Evolutionary conservation across 2,888 invertebrate genomes (phyloP), one percentile per base, ranked within the genome.

Genomic region (Mongoloraphidia duomilia): DNA sequence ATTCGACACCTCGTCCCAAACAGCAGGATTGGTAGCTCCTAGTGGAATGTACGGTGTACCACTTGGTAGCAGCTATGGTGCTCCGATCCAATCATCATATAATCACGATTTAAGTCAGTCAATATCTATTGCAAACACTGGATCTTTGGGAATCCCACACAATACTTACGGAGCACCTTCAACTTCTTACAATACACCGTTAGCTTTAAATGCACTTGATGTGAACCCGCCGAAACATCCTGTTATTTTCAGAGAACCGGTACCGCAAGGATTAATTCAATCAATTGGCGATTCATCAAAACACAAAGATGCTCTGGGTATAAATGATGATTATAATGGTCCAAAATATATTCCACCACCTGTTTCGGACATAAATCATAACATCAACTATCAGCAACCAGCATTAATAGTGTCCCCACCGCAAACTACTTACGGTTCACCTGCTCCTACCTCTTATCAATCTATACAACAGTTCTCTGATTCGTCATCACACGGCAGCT

Each of bases 181-280:
- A 54, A 59, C 47, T 64, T 62, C 26, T 64, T 62, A 9, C 26
- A 26, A 60, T 60, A 47, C 63, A 52, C 47, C 61, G 59, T 47
- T 62, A 61, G 10, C 33, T 51, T 55, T 60, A 33, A 61, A 63
- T 54, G 55, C 58, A 53, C 61, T 70, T 0, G 71, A 73, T 2
- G 67, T 70, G 2, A 66, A 62, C 44, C 62, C 63, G 1, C 77
- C 79, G 1, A 72, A 71, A 59, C 72, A 73, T 35, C 86, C 87
- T 0, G 74, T 85, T 6, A 75, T 80, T 54, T 85, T 84, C 63
- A 73, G 84, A 42, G 81, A 84, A n/a, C 77, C 82, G 0, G 81
- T 87, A 0, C 84, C 85, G 0, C 71, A 75, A 45, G 83, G 82
- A 0, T 65, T 87, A 5, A 67, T 85, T 3, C 75, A 81, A 55